Evolutionary conservation across 2,113 vertebrate species (phyloP).

Genomic region (Hippoglossus stenolepis): DNA sequence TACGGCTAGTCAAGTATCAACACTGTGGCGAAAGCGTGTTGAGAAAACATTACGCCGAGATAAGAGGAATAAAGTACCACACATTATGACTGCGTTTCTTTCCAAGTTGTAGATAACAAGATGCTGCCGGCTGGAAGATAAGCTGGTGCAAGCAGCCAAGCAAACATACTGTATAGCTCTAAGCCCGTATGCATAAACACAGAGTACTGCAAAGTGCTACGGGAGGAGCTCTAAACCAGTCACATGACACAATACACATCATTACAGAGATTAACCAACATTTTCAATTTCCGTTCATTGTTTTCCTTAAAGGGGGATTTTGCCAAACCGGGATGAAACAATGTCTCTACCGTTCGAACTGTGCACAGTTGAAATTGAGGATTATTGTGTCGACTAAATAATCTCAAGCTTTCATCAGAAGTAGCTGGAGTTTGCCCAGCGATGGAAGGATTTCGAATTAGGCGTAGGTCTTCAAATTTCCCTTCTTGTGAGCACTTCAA

Average conservation of each 20-base stretch:
- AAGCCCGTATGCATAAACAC: constrained; percentile 24
- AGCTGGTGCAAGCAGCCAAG: constrained; percentile 45
- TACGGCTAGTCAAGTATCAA: constrained; percentile 57
- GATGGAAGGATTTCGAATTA: too few species aligned
- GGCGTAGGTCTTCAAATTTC: too few species aligned
- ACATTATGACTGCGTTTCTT: constrained; percentile 64
- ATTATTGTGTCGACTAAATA: too few species aligned
- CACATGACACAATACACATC: constrained; percentile 31
- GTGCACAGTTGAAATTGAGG: too few species aligned
- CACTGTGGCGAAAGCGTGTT: constrained; percentile 50
- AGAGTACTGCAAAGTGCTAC: constrained; percentile 24
- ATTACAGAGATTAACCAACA: constrained; percentile 24
- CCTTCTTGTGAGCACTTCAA: too few species aligned
- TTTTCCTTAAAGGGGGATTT: constrained; percentile 7
- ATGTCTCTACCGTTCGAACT: too few species aligned
- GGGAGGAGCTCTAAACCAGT: constrained; percentile 35
- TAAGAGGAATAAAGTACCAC: constrained; percentile 63
- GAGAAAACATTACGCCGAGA: constrained; percentile 58
- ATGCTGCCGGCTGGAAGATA: constrained; percentile 65
- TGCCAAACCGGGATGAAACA: too few species aligned
- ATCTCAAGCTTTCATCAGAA: too few species aligned
- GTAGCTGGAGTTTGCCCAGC: too few species aligned
- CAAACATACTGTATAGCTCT: constrained; percentile 40
- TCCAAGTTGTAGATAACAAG: constrained; percentile 66
- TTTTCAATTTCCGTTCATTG: background rate